phyloP scores from a whole-genome alignment of 2,888 invertebrate species.

The Lingula anatina region DNA sequence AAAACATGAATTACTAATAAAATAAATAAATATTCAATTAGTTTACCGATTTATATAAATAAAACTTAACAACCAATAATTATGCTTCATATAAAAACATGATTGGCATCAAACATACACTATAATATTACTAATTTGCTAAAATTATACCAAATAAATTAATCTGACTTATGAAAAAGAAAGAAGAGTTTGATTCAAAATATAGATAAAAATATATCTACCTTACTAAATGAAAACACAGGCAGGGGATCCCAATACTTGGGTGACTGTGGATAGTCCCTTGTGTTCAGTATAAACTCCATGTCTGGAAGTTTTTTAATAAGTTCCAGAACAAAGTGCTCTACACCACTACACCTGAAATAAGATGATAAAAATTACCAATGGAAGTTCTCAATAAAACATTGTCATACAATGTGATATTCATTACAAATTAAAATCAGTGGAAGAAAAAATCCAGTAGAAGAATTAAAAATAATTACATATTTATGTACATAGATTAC shows the following conservation, averaged over 20 bases:
- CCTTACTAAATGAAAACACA: constrained; percentile 95
- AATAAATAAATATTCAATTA: neutral
- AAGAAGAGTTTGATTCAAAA: too few relatives aligned
- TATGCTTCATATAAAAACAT: neutral
- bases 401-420: too few relatives aligned
- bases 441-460: neutral
- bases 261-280: constrained; percentile 88
- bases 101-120: neutral
- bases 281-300: constrained; percentile 81
- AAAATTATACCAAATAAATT: too few relatives aligned
- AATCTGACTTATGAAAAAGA: too few relatives aligned
- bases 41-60: neutral
- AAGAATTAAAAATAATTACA: neutral
- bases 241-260: constrained; percentile 62
- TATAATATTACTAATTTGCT: too few relatives aligned
- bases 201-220: too few relatives aligned
- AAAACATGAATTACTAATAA: neutral
- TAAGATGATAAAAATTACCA: neutral
- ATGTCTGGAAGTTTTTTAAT: constrained; percentile 70
- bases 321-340: constrained; percentile 74
- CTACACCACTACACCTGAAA: constrained; percentile 76
- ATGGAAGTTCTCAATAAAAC: neutral
- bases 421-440: too few relatives aligned
- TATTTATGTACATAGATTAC: too few relatives aligned
- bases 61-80: neutral